Evolutionary conservation across 2,797 vertebrate species (phyloP).

Genomic region (Percopsis omiscomaycus): DNA sequence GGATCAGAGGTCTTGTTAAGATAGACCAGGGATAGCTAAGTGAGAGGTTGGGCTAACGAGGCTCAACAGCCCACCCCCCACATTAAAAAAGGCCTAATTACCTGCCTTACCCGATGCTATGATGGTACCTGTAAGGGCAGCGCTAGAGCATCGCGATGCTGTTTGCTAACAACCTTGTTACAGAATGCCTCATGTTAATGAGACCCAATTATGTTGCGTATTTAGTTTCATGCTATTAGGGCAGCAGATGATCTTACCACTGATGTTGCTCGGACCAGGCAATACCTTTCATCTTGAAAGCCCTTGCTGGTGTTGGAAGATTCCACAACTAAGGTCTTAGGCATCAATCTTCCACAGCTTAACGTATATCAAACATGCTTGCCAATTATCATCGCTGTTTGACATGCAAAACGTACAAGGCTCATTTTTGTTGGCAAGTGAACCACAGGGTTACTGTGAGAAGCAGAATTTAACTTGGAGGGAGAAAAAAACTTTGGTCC

Average conservation of each 20-base stretch:
- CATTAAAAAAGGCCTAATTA: conserved; percentile 65
- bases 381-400: conserved; percentile 40
- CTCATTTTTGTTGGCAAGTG: conserved; percentile 29
- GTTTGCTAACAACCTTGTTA: conserved; percentile 64
- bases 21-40: conserved; percentile 58
- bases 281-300: conserved; percentile 63
- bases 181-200: conserved; percentile 60
- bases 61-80: conserved; percentile 38
- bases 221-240: conserved; percentile 57
- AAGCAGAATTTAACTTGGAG: background rate
- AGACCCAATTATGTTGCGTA: conserved; percentile 53
- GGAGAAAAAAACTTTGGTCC: background rate
- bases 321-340: conserved; percentile 17
- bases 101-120: conserved; percentile 59
- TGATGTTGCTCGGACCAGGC: conserved; percentile 32
- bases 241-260: conserved; percentile 54
- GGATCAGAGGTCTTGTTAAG: conserved; percentile 53
- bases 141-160: conserved; percentile 36
- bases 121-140: conserved; percentile 58
- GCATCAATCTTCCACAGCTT: conserved; percentile 26
- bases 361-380: conserved; percentile 33
- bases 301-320: conserved; percentile 8
- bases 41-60: conserved; percentile 61
- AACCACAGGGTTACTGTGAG: conserved; percentile 13
- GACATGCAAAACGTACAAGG: conserved; percentile 18